A percentile compares a stretch with the other conserved stretches of the same genome.
phyloP scores from a whole-genome alignment of 2,797 vertebrate species.

The Pantherophis alleghaniensis region DNA sequence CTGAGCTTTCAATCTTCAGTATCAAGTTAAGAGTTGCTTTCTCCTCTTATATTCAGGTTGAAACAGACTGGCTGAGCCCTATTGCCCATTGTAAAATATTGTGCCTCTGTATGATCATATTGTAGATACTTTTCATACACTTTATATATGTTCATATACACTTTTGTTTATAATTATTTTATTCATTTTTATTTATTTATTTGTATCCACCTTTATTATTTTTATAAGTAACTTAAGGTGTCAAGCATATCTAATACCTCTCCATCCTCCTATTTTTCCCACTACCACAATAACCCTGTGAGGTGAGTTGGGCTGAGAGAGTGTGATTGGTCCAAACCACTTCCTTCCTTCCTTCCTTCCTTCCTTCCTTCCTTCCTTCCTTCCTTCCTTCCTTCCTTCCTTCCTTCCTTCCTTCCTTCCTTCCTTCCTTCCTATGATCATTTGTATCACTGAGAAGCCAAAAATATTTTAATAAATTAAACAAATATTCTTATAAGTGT shows the following conservation, averaged over 20 bases:
- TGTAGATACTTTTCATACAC: background rate
- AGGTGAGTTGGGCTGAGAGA: background rate
- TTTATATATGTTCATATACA: background rate
- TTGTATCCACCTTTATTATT: background rate
- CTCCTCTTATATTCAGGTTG: background rate
- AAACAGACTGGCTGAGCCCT: background rate
- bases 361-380: too few relatives aligned
- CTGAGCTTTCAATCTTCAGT: background rate
- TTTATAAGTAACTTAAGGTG: background rate
- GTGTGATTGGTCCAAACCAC: background rate
- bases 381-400: too few relatives aligned
- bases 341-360: too few relatives aligned
- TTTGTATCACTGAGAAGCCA: background rate
- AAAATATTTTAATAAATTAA: background rate
- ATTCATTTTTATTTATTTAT: background rate
- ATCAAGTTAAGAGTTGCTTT: background rate
- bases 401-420: too few relatives aligned
- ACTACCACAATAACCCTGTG: background rate
- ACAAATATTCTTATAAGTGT: background rate
- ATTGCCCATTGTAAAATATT: background rate
- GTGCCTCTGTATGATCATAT: background rate
- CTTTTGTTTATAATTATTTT: background rate
- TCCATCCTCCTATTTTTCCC: background rate
- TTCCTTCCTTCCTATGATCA: background rate
- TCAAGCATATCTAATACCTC: too few relatives aligned